Percentiles rank a stretch among this genome's conserved stretches.
These are phyloP conservation scores for Saccostrea echinata DNA, from an alignment of 1,140 invertebrate species.

Conservation along the genomic window DNA sequence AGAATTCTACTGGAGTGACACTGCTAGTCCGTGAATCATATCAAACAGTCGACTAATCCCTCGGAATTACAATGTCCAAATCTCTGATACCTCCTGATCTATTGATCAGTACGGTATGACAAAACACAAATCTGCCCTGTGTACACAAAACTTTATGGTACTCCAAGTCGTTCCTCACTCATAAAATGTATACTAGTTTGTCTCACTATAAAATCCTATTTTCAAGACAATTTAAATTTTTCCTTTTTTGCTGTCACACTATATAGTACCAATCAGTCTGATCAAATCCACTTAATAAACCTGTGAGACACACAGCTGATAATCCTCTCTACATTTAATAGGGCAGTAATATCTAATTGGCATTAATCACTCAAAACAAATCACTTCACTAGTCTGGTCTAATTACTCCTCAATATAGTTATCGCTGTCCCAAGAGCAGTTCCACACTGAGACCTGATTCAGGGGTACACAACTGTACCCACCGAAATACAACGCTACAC, in stretches of 20 bases:
- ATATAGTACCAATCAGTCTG: not conserved
- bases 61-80: slow-evolving; percentile 18
- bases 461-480: slow-evolving; percentile 27
- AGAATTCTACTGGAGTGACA: slow-evolving; percentile 7
- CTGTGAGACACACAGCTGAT: not conserved
- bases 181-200: slow-evolving; percentile 30
- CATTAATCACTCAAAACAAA: slow-evolving; percentile 32
- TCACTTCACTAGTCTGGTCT: not conserved
- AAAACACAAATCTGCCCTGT: slow-evolving; percentile 28
- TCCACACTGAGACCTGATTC: not conserved
- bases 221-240: not conserved
- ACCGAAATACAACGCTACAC: slow-evolving; percentile 16
- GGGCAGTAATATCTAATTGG: slow-evolving; percentile 28
- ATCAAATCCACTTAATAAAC: not conserved
- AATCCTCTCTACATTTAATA: slow-evolving; percentile 10
- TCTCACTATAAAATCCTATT: not conserved
- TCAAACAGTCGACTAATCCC: slow-evolving; percentile 1
- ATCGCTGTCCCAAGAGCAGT: not conserved
- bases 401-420: not conserved
- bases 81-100: slow-evolving; percentile 9
- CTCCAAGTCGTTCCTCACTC: not conserved
- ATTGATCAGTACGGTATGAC: not conserved
- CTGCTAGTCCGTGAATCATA: slow-evolving; percentile 22
- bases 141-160: slow-evolving; percentile 36
- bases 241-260: slow-evolving; percentile 5